A percentile compares a stretch with the other conserved stretches of the same genome.
These are phyloP conservation scores for Sebastes minor DNA, from an alignment of 2,797 vertebrate species.

Conservation along the genomic window DNA sequence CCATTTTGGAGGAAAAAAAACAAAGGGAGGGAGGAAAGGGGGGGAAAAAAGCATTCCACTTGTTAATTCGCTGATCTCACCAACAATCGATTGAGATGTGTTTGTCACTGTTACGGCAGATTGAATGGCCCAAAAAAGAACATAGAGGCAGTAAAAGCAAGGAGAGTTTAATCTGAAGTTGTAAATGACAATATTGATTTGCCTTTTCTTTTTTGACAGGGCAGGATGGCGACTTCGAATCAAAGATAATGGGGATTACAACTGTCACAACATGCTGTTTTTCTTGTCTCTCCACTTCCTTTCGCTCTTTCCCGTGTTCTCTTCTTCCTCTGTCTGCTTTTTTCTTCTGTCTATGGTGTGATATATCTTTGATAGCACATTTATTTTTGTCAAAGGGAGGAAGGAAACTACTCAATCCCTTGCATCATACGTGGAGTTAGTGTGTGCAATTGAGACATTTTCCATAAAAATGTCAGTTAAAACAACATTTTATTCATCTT, in stretches of 20 bases:
- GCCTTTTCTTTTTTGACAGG: slow-evolving; percentile 78
- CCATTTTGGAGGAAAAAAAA: slow-evolving; percentile 68
- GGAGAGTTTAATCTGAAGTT: slow-evolving; percentile 81
- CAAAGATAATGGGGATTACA: slow-evolving; percentile 67
- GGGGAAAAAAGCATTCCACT: slow-evolving; percentile 64
- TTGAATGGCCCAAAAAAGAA: slow-evolving; percentile 76
- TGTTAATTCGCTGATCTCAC: slow-evolving; percentile 81
- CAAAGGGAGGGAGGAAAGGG: slow-evolving; percentile 23
- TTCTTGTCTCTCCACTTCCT: slow-evolving; percentile 10
- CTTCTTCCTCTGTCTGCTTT: slow-evolving; percentile 2
- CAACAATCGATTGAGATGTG: slow-evolving; percentile 78
- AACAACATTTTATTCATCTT: not conserved
- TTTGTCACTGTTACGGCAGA: slow-evolving; percentile 75
- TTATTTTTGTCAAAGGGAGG: slow-evolving; percentile 19
- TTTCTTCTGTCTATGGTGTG: slow-evolving; percentile 7
- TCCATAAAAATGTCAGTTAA: not conserved
- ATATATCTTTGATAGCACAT: slow-evolving; percentile 40
- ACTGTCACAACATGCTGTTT: slow-evolving; percentile 56
- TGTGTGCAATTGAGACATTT: not conserved
- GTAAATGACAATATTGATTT: slow-evolving; percentile 87
- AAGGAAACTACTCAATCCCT: not conserved
- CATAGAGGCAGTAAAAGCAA: slow-evolving; percentile 75
- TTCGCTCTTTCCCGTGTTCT: slow-evolving; percentile 21
- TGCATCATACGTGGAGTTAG: not conserved
- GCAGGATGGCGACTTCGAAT: slow-evolving; percentile 57